Evolutionary conservation across 2,113 vertebrate species (phyloP).

Genomic region (Scytalopus superciliaris): DNA sequence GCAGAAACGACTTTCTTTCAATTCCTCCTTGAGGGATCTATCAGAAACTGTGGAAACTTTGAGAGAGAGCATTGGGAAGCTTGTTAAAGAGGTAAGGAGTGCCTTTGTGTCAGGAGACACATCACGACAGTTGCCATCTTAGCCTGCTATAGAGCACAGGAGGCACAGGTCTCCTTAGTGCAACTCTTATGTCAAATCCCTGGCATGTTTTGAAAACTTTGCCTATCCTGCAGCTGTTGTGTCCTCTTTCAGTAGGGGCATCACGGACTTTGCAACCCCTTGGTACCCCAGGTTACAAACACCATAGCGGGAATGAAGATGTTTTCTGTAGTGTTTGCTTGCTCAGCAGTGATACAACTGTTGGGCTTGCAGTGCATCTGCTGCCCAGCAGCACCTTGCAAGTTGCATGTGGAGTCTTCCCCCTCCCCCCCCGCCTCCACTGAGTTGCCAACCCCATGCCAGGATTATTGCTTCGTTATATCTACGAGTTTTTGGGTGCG

Average conservation of each 20-base stretch:
- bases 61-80: conserved; percentile 75
- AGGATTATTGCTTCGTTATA: neutral
- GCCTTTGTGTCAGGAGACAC: neutral
- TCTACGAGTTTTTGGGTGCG: neutral
- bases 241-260: neutral
- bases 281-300: neutral
- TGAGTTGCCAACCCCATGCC: accelerated
- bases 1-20: conserved; percentile 73
- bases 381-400: neutral
- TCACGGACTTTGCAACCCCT: neutral
- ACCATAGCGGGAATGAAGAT: neutral
- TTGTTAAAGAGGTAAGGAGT: conserved; percentile 82
- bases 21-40: conserved; percentile 76
- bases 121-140: neutral
- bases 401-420: neutral
- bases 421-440: too few species aligned
- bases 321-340: neutral
- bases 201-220: neutral
- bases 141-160: neutral
- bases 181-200: neutral
- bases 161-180: neutral
- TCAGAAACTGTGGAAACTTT: conserved; percentile 78
- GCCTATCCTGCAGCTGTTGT: neutral
- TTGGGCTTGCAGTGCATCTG: neutral
- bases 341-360: neutral